Base-by-base conservation (phyloP, 2,797 vertebrate genomes). In the Echiichthys vipera region DNA sequence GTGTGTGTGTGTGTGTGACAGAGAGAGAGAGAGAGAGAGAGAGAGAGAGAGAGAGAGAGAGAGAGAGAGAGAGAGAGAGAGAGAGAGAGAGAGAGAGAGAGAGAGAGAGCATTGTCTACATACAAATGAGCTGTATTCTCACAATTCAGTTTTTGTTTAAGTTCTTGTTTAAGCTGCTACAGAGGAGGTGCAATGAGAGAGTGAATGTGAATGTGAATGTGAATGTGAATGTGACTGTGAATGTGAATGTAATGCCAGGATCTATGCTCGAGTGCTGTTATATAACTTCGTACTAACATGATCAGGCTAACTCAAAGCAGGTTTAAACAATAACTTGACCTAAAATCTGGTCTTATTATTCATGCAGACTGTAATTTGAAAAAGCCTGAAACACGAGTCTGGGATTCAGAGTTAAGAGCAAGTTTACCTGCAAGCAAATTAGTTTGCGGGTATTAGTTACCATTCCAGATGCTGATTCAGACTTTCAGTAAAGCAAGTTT, bases 401-500 rank as follows among this genome's bases (percentile, higher is more conserved):
- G 9, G 3, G 36, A 53, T 3, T 15, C 32, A 42, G 7, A 17
- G 22, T 53, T 49, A n/a, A 58, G 12, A 20, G 34, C 30, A 27
- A 36, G 9, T 56, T 40, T 45, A 62, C 12, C 36, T 30, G n/a
- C 20, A 17, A 42, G 39, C 0, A 30, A 7, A 7, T 30, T 17
- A 3, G 43, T 79, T 68, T 79, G 42, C 24, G 58, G 30, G 20
- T 47, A 12, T 62, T 18, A 22, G 27, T 30, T 54, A n/a, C 5
- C 7, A 17, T 37, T 56, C 20, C 13, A 46, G 5, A 3, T 22
- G 22, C 17, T 39, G 45, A 61, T 15, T 8, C 1, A n/a, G 15
- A 54, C 25, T 46, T 39, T 40, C 12, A 45, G 47, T 46, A 5
- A 50, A 63, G 58, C 55, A 17, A 15, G 43, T 65, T 73, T 57